Conservation (phyloP, 2,797 vertebrate genomes). For the Falco berigora region DNA sequence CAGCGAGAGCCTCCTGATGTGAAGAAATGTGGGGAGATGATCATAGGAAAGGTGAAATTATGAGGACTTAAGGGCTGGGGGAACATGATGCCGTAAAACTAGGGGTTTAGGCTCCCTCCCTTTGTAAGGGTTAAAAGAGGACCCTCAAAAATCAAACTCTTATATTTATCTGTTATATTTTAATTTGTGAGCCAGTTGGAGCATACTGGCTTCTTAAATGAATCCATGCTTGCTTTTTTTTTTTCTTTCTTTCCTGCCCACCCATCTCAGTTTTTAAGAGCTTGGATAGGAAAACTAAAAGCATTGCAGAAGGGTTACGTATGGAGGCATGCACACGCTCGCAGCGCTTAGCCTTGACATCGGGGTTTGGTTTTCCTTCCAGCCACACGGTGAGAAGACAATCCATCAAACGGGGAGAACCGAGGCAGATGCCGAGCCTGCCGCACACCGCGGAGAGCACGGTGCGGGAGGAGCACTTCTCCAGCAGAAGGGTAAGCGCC, state of each 20-base stretch:
- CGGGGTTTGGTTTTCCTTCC: neutral
- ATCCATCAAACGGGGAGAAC: slow-evolving; percentile 74
- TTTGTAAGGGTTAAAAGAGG: neutral
- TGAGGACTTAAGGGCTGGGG: neutral
- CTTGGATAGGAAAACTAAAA: neutral
- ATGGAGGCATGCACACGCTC: rapidly evolving
- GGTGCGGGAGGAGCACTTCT: slow-evolving; percentile 84
- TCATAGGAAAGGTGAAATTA: neutral
- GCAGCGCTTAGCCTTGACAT: rapidly evolving
- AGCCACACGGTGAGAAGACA: slow-evolving; percentile 88
- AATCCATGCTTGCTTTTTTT: neutral
- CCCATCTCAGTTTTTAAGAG: neutral
- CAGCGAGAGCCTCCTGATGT: neutral
- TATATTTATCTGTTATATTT: neutral
- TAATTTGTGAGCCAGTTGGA: neutral
- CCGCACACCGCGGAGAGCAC: slow-evolving; percentile 82
- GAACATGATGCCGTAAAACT: neutral
- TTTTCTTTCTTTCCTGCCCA: neutral
- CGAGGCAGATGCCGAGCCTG: slow-evolving; percentile 82
- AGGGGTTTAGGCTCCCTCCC: neutral
- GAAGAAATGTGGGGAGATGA: neutral
- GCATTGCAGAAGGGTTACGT: neutral
- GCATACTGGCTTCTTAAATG: neutral
- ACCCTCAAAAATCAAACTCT: neutral
- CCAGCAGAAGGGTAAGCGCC: slow-evolving; percentile 82